Evolutionary conservation across 2,113 vertebrate genomes (phyloP), one percentile per base, ranked within the genome.

Genomic region (Gavia stellata): DNA sequence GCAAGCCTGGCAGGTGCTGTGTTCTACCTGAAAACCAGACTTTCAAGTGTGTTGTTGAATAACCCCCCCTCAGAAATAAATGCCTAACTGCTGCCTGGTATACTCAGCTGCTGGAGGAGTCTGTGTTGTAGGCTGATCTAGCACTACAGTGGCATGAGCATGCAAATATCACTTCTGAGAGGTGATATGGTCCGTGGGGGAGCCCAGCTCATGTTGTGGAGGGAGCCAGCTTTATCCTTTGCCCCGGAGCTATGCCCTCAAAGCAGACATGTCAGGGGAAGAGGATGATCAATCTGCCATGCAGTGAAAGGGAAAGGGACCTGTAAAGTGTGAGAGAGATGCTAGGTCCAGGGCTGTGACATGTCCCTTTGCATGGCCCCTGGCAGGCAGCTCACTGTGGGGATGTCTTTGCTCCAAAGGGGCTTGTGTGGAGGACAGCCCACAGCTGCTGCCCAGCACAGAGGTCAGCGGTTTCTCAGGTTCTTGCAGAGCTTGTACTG

Each of bases 141-240:
- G 63, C 29, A 6, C 33, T 52, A 6, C 40, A 2, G 0, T 21
- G 38, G 15, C 2, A 8, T 36, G 58, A 38, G 24, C 10, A 6
- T 0, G 0, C 3, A 4, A 7, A 13, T 17, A 8, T 25, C 42
- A 12, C 45, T n/a, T 53, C 26, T 38, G 25, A 84, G 68, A 59
- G 33, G 25, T 59, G 52, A 12, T 4, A 1, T 1, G 3, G 45
- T 5, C 52, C n/a, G 10, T 23, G 38, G 3, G 5, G 47, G 29
- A 34, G 38, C 23, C 23, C n/a, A 56, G 45, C 55, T 38, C 3
- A 0, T 17, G 18, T 3, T 10, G 3, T 4, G 8, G 28, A 17
- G 19, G 31, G 13, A 73, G 17, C 17, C 59, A 55, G 14, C 17
- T 42, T 62, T 62, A 14, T 33, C 31, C 47, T 36, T 59, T 44